Evolutionary conservation across 2,888 invertebrate genomes (phyloP).

Genomic region (Melipona bicolor): DNA sequence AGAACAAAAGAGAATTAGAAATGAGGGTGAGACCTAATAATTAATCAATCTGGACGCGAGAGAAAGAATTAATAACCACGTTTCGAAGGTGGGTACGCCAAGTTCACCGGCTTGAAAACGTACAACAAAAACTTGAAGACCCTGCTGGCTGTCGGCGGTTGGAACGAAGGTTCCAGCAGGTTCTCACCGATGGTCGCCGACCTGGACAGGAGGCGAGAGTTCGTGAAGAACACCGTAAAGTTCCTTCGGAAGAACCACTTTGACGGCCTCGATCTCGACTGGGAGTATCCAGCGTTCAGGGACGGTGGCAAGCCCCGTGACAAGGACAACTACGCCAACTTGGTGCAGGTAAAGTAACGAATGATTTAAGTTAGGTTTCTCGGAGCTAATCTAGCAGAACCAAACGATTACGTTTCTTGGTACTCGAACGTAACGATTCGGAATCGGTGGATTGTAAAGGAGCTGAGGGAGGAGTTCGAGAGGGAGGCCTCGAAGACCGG

Average conservation of each 20-base stretch:
- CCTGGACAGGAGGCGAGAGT: slow-evolving; percentile 90
- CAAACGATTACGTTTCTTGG: no score
- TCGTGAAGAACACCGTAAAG: slow-evolving; percentile 93
- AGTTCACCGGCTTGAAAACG: slow-evolving; percentile 96
- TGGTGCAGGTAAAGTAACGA: slow-evolving; percentile 88
- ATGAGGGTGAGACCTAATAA: background rate
- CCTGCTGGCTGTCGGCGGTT: slow-evolving; percentile 95
- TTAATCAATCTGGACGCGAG: background rate
- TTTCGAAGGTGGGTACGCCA: slow-evolving; percentile 93
- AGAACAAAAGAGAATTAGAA: background rate
- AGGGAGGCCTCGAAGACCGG: slow-evolving; percentile 94
- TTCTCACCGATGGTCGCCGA: slow-evolving; percentile 96
- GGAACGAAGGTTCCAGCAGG: slow-evolving; percentile 95
- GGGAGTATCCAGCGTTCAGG: slow-evolving; percentile 94
- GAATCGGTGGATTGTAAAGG: slow-evolving; percentile 85
- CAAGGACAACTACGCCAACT: slow-evolving; percentile 93
- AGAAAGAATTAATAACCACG: background rate
- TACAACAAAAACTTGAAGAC: slow-evolving; percentile 97
- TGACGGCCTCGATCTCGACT: slow-evolving; percentile 96
- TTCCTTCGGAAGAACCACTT: slow-evolving; percentile 96
- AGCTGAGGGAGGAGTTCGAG: slow-evolving; percentile 95
- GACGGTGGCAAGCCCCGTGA: slow-evolving; percentile 90
- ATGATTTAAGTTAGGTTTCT: background rate
- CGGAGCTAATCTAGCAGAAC: no score
- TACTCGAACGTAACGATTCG: background rate